Conservation (phyloP, 2,797 vertebrate genomes). For the Tapera naevia region DNA sequence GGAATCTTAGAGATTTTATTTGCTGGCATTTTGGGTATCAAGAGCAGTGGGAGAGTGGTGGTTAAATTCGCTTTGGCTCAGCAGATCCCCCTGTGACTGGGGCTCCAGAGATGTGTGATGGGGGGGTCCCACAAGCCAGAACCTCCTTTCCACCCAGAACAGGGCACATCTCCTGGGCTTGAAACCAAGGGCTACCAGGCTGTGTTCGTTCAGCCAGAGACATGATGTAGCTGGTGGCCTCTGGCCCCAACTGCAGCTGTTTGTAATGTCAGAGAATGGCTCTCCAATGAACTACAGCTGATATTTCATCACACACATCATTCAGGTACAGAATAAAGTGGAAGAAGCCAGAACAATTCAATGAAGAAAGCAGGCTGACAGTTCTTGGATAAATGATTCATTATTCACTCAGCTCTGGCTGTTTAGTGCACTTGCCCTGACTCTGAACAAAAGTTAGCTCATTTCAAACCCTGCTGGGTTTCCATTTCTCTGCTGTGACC, state of each 20-base stretch:
- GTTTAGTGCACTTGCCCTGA: not conserved
- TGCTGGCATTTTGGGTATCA: too few species aligned
- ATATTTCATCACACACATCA: not conserved
- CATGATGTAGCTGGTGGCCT: not conserved
- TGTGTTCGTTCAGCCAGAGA: not conserved
- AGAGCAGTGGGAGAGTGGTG: rapidly evolving
- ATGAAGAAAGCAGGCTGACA: constrained; percentile 23
- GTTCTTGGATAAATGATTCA: constrained; percentile 21
- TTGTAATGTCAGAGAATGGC: not conserved
- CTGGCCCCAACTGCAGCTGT: not conserved
- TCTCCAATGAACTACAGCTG: constrained; percentile 11
- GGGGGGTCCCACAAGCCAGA: not conserved
- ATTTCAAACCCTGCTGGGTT: not conserved
- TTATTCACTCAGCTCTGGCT: constrained; percentile 24
- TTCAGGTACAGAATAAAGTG: not conserved
- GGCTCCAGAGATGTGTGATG: not conserved
- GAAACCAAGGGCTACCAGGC: not conserved
- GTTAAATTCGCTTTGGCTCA: not conserved
- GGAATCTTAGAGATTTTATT: too few species aligned
- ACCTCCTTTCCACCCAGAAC: not conserved
- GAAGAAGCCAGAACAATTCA: constrained; percentile 10
- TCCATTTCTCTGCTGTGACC: not conserved
- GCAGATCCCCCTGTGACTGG: rapidly evolving
- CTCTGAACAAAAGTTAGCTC: not conserved
- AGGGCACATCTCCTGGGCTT: not conserved